Percentiles rank a stretch among this genome's conserved stretches.
Conservation (phyloP, 2,888 invertebrate species). For the Synanthedon tipuliformis region DNA sequence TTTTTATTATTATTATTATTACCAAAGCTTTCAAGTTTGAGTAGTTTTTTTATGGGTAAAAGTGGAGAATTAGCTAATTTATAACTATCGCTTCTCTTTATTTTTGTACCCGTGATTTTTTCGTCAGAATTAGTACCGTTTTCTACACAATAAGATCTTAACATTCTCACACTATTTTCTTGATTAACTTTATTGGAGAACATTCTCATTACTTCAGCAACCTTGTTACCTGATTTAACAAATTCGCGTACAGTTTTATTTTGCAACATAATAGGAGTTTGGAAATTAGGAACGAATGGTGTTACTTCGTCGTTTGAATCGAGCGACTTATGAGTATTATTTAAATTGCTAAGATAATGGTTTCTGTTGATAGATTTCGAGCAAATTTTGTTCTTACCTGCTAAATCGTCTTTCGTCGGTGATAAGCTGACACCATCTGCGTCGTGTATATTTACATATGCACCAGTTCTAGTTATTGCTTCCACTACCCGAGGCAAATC, state of each 20-base stretch:
- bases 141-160: conserved; percentile 13
- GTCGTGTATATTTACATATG: conserved; percentile 80
- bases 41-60: conserved; percentile 73
- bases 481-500: conserved; percentile 56
- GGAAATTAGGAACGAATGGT: conserved; percentile 60
- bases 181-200: conserved; percentile 47
- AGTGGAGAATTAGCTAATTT: conserved; percentile 82
- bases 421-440: conserved; percentile 70
- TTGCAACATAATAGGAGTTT: conserved; percentile 55
- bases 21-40: conserved; percentile 62
- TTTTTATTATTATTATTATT: conserved; percentile 53
- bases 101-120: conserved; percentile 51
- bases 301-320: conserved; percentile 36
- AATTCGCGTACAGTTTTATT: conserved; percentile 37
- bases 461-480: conserved; percentile 68
- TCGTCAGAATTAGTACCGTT: conserved; percentile 19
- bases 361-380: conserved; percentile 29
- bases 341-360: conserved; percentile 23
- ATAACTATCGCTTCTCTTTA: conserved; percentile 88
- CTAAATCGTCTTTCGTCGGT: conserved; percentile 73
- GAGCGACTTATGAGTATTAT: conserved; percentile 25
- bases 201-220: conserved; percentile 59
- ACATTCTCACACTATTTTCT: conserved; percentile 20
- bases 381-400: conserved; percentile 73
- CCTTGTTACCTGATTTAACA: conserved; percentile 41